phyloP scores from a whole-genome alignment of 2,888 invertebrate genomes.

The Hypomecis atomaria region DNA sequence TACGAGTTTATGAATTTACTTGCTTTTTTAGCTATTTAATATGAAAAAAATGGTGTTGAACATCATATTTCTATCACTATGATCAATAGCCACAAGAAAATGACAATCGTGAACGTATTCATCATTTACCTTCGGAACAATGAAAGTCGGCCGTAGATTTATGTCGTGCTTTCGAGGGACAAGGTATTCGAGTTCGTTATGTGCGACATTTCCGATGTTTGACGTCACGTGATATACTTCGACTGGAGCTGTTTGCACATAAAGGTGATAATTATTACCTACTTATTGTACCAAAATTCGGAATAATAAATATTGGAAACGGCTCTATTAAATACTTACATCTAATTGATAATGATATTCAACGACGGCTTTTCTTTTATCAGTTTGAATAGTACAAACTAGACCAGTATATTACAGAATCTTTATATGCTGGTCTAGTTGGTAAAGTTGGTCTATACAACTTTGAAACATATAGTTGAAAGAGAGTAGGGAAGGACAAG shows the following conservation, averaged over 20 bases:
- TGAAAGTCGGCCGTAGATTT: slow-evolving; percentile 62
- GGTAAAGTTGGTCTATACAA: too few relatives aligned
- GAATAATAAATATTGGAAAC: background rate
- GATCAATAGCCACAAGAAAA: slow-evolving; percentile 52
- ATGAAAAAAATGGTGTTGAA: too few relatives aligned
- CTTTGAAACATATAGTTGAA: too few relatives aligned
- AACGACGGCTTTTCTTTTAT: too few relatives aligned
- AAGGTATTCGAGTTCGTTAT: slow-evolving; percentile 64
- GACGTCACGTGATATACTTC: slow-evolving; percentile 55
- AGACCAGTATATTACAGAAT: too few relatives aligned
- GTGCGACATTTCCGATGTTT: slow-evolving; percentile 70
- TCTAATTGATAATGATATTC: too few relatives aligned
- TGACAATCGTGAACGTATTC: slow-evolving; percentile 67
- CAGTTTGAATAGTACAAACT: too few relatives aligned
- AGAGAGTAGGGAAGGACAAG: too few relatives aligned
- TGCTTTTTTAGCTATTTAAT: too few relatives aligned
- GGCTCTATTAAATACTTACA: too few relatives aligned
- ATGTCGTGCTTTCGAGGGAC: slow-evolving; percentile 70
- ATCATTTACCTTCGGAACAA: slow-evolving; percentile 73
- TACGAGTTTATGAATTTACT: too few relatives aligned
- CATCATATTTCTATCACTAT: slow-evolving; percentile 21
- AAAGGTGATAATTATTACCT: background rate
- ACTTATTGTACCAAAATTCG: background rate
- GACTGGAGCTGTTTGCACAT: slow-evolving; percentile 9
- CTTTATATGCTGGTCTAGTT: too few relatives aligned